Evolutionary conservation across 2,113 vertebrate genomes (phyloP), one percentile per base, ranked within the genome.

Genomic region (Hirundichthys speculiger): DNA sequence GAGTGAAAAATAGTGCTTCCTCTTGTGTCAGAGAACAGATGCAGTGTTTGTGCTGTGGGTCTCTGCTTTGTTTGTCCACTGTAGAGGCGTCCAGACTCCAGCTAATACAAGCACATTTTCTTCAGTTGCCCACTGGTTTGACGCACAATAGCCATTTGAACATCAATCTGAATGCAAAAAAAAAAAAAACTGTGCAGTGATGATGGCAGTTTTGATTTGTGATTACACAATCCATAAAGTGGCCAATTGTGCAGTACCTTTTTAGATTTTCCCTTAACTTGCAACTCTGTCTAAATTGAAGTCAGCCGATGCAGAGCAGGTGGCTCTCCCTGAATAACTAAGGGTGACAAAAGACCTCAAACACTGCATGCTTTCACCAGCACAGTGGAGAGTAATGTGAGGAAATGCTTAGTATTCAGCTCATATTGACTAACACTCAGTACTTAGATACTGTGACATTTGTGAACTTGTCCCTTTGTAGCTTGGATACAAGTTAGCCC

Each of bases 381-480:
- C 85, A 75, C 71, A 79, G 82, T 75, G 78, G 77, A 82, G 80
- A 82, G 71, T 75, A 66, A 85, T 85, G 76, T 81, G 85, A 80
- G 75, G 80, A 80, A 80, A 83, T 68, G 63, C 82, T 89, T 88
- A 85, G 86, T 88, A 89, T 89, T 87, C 89, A 74, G 85, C 83
- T 85, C 83, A 67, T 77, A 85, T 82, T 77, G 79, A 85, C 79
- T 71, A 61, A 21, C 55, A 47, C 70, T 83, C 73, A 64, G 64
- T 74, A 68, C 86, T 69, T 62, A 68, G 74, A 83, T 83, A 87
- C 84, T 80, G 74, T 89, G 83, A 89, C 86, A 85, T 88, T 86
- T 81, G 76, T 63, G 50, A 67, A 64, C 60, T 66, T 71, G 86
- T 75, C 75, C 75, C 19, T 51, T 50, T 53, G 67, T 74, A 73